Base-by-base conservation (phyloP, 2,113 vertebrate genomes). In the Cnemophilus loriae region DNA sequence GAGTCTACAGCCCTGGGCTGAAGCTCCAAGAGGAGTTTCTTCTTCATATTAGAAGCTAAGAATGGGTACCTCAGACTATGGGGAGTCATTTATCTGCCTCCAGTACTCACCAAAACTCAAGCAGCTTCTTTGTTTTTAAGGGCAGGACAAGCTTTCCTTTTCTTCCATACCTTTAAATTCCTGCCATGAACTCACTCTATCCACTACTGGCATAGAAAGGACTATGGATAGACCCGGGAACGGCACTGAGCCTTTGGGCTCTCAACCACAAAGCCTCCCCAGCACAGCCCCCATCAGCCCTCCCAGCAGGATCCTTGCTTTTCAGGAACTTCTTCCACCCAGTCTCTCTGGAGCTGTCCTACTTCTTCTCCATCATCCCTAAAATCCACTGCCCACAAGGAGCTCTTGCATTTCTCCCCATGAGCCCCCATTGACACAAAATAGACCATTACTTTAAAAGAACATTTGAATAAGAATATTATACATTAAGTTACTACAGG, bases 401-500 rank as follows among this genome's bases (percentile, higher is more conserved):
- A 46, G 21, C 68, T 59, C 32, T 76, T 68, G 27, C 24, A 28
- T 67, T 74, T 63, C 76, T 70, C 20, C 69, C 68, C 78, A n/a
- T 3, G 4, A 88, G 16, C 27, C 14, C 63, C 55, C 87, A 91
- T 14, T 96, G 95, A 63, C 46, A 95, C 46, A 88, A 88, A 73
- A 82, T 0, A 93, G 87, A 85, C 82, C 50, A 75, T 74, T 91
- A 95, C 84, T 96, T 96, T 76, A 85, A 87, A 93, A 87, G 22
- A 73, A 77, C 92, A 98, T 97, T 96, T 83, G 88, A 97, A 96
- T 73, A 94, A 42, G 11, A 87, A 95, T 86, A 95, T 26, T 92
- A 91, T 86, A 97, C 59, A 97, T 95, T 95, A 93, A 96, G 35
- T 96, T 94, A 94, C 37, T 82, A 63, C 71, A 97, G 79, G 90